Evolutionary conservation across 2,888 invertebrate genomes (phyloP), one percentile per base, ranked within the genome.

Genomic region (Brachypterus glaber): DNA sequence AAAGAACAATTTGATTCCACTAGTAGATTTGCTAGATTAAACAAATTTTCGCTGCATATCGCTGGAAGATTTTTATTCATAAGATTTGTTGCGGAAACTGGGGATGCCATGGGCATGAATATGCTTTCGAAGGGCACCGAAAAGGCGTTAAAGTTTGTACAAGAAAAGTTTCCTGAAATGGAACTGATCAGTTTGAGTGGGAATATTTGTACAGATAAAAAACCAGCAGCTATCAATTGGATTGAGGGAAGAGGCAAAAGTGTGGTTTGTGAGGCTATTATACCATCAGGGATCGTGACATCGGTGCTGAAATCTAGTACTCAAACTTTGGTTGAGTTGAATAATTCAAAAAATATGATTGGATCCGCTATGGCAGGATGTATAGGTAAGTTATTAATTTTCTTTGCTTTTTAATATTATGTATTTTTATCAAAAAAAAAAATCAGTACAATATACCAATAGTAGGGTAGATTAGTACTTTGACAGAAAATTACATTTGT

Each of bases 61-160:
- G 89, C 89, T 39, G 95, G 95, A 0, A 77, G 89, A 2, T 79
- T 82, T 37, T 64, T 96, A 11, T 95, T 87, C 60, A 74, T 97
- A 31, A 43, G 58, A 30, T 58, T 59, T 41, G 51, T 58, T 13
- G 59, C 74, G 1, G 45, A 50, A 2, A 96, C 96, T 0, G 97
- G 97, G 0, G 97, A 98, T 62, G 97, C 97, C 2, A 98, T 97
- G 97, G 97, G 97, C 30, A 97, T 97, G 97, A 97, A 97, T 60
- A 97, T 97, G 96, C 74, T 96, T 0, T 93, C 93, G 0, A 96
- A 96, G 71, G 95, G 92, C 0, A 85, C 91, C 1, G 95, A 95
- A 68, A 82, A 80, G 53, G 84, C 91, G 0, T 61, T 97, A 15
- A 76, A 76, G 46, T 67, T 74, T 30, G 72, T 96, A 1, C 77